Evolutionary conservation across 2,888 invertebrate species (phyloP), one percentile per base, ranked within the genome.

Genomic region (Xanthostigma xanthostigma): DNA sequence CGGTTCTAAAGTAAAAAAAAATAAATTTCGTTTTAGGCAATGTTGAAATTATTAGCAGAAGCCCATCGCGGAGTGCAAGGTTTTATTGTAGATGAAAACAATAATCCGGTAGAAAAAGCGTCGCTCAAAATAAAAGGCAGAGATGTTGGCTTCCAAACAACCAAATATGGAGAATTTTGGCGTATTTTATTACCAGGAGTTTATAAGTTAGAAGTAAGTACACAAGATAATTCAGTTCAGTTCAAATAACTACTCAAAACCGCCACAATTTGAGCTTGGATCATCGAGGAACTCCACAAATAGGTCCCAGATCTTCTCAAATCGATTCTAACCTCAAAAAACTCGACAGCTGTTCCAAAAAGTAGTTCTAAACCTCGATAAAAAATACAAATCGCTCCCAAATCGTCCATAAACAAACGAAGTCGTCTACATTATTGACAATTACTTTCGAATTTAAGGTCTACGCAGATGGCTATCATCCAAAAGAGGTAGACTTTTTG

Each of bases 131-230:
- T 94, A 38, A 82, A 84, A 63, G 81, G 82, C 0, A 78, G 92
- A 45, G 87, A 91, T 61, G 85, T 91, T 56, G 79, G 81, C 45
- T 90, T 91, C 65, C 84, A 83, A 64, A 85, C 86, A 46, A 89
- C 90, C 9, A 83, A 85, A 62, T 82, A 86, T 63, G 94, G 94
- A n/a, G 94, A 95, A 67, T 95, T 87, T 70, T 95, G 92, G 93
- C 79, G 92, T 60, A 81, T 95, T 51, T 69, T 95, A 17, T 67
- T 93, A 51, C 93, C 94, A 1, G 93, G 93, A 55, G 73, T 77
- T 46, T 94, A 94, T 67, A 81, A 80, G 58, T 69, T 93, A 11
- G 84, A 89, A 74, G 92, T 91, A 65, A 62, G 50, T n/a, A 39
- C 13, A 14, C 41, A 13, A 6, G 4, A 37, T 9, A 35, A 27